These are phyloP conservation scores for Smittia sp. DNA, from an alignment of 2,888 invertebrate genomes.

Conservation along the genomic window DNA sequence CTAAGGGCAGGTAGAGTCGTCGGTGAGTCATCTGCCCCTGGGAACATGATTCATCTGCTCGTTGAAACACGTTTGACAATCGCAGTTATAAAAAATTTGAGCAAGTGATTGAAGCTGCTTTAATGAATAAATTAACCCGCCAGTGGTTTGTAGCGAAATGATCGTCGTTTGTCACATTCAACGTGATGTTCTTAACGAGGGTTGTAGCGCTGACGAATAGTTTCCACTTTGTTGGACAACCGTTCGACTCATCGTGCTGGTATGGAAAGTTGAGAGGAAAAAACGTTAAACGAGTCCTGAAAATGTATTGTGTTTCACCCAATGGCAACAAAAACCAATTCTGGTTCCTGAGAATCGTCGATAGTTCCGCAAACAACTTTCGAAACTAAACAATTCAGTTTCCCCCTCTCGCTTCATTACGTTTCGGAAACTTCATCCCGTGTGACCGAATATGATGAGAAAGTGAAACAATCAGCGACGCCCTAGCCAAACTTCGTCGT, in stretches of 20 bases:
- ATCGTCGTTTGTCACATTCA: neutral
- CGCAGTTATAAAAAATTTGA: neutral
- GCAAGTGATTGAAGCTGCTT: neutral
- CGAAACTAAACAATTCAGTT: neutral
- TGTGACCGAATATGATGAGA: conserved; percentile 30
- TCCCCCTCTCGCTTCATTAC: neutral
- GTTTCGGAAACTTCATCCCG: conserved; percentile 19
- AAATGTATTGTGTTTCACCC: conserved; percentile 21
- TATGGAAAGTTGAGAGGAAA: neutral
- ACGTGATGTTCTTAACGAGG: neutral
- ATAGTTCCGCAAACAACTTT: conserved; percentile 33
- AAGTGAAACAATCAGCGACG: conserved; percentile 12
- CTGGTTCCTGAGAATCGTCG: conserved; percentile 30
- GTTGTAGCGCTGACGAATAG: conserved; percentile 6
- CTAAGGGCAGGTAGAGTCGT: conserved; percentile 3
- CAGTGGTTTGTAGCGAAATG: neutral
- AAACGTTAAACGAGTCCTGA: conserved; percentile 33
- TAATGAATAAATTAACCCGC: neutral
- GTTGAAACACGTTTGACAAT: neutral
- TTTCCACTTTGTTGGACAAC: conserved; percentile 33
- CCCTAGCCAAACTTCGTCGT: neutral
- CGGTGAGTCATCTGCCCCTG: neutral
- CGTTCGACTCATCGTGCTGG: conserved; percentile 2
- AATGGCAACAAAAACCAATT: neutral
- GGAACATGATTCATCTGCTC: conserved; percentile 1